phyloP scores from a whole-genome alignment of 2,888 invertebrate species.

The Drosophila putrida region DNA sequence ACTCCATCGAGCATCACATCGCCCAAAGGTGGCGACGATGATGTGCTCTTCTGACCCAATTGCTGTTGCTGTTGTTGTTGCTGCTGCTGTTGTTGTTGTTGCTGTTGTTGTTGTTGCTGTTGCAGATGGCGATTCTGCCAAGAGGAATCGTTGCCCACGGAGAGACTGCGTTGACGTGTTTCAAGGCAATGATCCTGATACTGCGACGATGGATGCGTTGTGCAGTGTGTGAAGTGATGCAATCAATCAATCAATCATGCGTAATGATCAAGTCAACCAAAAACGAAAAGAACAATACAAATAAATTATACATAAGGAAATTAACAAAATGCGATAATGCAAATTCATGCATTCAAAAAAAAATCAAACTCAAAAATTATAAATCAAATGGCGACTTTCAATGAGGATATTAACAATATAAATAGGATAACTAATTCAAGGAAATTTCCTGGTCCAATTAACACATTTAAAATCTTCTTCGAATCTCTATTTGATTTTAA shows the following conservation, averaged over 20 bases:
- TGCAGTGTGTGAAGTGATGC: conserved; percentile 33
- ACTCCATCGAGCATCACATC: conserved; percentile 81
- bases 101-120: conserved; percentile 57
- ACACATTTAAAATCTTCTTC: neutral
- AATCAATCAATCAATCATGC: conserved; percentile 40
- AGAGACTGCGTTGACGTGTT: conserved; percentile 84
- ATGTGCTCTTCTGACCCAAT: conserved; percentile 59
- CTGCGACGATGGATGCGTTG: conserved; percentile 48
- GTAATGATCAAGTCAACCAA: conserved; percentile 63
- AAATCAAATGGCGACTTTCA: conserved; percentile 4
- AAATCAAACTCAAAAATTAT: conserved; percentile 14
- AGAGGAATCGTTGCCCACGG: conserved; percentile 85
- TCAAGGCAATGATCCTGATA: conserved; percentile 85
- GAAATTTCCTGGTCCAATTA: neutral
- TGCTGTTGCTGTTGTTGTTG: conserved; percentile 41
- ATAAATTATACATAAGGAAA: conserved; percentile 54
- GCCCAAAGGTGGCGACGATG: conserved; percentile 67
- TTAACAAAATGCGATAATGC: conserved; percentile 22
- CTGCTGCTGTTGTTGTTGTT: conserved; percentile 33
- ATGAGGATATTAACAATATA: neutral
- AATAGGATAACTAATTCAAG: neutral
- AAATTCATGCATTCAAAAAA: conserved; percentile 26
- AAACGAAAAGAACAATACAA: conserved; percentile 59
- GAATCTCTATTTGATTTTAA: too few species aligned
- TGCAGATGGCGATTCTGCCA: conserved; percentile 83